phyloP scores from a whole-genome alignment of 2,797 vertebrate species.

The Microchirus variegatus region DNA sequence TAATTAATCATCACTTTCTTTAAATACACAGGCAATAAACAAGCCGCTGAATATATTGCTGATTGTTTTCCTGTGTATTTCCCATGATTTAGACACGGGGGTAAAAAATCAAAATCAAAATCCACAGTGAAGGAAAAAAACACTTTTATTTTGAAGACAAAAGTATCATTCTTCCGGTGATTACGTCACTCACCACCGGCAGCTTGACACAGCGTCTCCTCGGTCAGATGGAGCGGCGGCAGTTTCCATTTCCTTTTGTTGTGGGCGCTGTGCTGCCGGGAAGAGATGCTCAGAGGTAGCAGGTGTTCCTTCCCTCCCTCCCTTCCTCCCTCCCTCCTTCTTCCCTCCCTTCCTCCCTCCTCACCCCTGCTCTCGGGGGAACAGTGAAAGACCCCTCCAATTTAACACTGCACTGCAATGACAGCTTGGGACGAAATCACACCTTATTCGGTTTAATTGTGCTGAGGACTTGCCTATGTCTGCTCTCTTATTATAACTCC shows the following conservation, averaged over 20 bases:
- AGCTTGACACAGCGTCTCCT: constrained; percentile 5
- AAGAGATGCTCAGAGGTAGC: constrained; percentile 31
- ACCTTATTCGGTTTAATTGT: neutral
- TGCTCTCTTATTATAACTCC: too few species aligned
- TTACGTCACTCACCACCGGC: accelerated
- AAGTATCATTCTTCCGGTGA: neutral
- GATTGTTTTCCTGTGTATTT: too few species aligned
- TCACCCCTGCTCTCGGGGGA: constrained; percentile 22
- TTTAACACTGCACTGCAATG: constrained; percentile 3
- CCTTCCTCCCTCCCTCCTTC: neutral
- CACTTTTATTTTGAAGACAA: constrained; percentile 32
- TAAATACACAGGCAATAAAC: too few species aligned
- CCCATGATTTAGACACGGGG: too few species aligned
- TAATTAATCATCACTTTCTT: too few species aligned
- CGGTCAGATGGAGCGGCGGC: constrained; percentile 15
- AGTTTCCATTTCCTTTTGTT: constrained; percentile 51
- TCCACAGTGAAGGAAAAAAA: too few species aligned
- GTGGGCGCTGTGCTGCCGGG: constrained; percentile 2
- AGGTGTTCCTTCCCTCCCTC: constrained; percentile 37
- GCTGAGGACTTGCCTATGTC: too few species aligned
- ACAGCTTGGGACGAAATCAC: neutral
- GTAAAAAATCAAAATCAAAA: too few species aligned
- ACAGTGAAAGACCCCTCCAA: constrained; percentile 8
- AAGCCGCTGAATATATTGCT: too few species aligned
- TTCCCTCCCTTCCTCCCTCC: constrained; percentile 19